Base-by-base conservation (phyloP, 2,888 invertebrate species). In the Rutpela maculata region DNA sequence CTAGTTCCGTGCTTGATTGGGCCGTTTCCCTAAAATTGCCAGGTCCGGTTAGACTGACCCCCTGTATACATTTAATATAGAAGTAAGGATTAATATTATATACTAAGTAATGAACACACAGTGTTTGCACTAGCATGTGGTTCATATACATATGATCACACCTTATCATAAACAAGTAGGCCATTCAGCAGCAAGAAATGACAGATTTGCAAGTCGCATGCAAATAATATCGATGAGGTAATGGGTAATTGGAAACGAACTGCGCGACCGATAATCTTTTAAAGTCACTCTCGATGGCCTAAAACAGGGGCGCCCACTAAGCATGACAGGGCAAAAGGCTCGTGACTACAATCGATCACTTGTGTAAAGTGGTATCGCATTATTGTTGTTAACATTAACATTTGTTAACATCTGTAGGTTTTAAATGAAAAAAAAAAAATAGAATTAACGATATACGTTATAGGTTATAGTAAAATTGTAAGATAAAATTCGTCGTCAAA, bases 161-260 rank as follows among this genome's bases (percentile, higher is more conserved):
- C 62, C 62, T 63, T 63, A 35, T 35, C 31, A 35, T 22, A 66
- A 50, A 66, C 66, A 66, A 66, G 66, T 66, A 66, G 66, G 66
- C 19, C 50, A 66, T 38, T 38, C 50, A 18, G 43, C 66, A 50
- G 50, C n/a, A 38, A 35, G 35, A 68, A 69, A 19, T 69, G 69
- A 69, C 69, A 69, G 57, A 69, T 57, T 69, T 69, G 69, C 69
- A 69, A 69, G 56, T 69, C 57, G 69, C 69, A 69, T 69, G 69
- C 69, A 69, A 69, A 69, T 69, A 31, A 69, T 55, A 69, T 26
- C 69, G 69, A 69, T 69, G 69, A 57, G 22, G 69, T 59, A 69
- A 69, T 26, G 43, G 7, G 59, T 69, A 69, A 69, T 66, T 66
- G 66, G 50, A 50, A 50, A 19, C 66, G 66, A 66, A 19, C 50